These are phyloP conservation scores for Drosophila anomelani DNA, from an alignment of 2,888 invertebrate genomes.

Conservation along the genomic window DNA sequence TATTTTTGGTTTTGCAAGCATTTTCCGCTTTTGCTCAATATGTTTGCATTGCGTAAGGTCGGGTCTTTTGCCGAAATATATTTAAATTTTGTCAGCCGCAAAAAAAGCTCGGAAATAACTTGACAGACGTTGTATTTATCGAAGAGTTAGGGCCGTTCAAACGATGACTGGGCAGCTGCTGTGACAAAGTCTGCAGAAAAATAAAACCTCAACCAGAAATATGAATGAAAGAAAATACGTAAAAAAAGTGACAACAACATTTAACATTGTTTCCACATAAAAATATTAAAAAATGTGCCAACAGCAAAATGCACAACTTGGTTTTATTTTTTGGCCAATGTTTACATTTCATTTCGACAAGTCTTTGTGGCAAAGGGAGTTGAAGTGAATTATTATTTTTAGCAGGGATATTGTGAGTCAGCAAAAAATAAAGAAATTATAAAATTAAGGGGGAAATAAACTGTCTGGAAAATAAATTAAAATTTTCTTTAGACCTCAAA, in stretches of 20 bases:
- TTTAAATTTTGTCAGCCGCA: slow-evolving; percentile 54
- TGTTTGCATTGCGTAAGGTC: slow-evolving; percentile 57
- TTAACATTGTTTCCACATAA: slow-evolving; percentile 15
- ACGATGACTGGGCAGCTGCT: slow-evolving; percentile 20
- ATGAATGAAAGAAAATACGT: slow-evolving; percentile 14
- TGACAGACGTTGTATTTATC: slow-evolving; percentile 34
- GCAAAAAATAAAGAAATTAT: not conserved
- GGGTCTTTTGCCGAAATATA: slow-evolving; percentile 38
- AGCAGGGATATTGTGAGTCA: not conserved
- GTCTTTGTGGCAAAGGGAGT: slow-evolving; percentile 8
- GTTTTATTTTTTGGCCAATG: slow-evolving; percentile 33
- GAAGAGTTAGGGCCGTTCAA: slow-evolving; percentile 27
- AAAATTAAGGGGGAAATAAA: not conserved
- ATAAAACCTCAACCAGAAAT: slow-evolving; percentile 18
- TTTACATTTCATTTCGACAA: slow-evolving; percentile 28
- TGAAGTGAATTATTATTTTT: slow-evolving; percentile 7
- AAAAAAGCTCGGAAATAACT: slow-evolving; percentile 52
- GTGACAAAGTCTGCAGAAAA: slow-evolving; percentile 27
- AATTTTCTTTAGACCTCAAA: not conserved
- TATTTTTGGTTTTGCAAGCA: slow-evolving; percentile 30
- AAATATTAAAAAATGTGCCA: slow-evolving; percentile 39
- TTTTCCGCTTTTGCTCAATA: slow-evolving; percentile 35
- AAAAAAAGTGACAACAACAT: slow-evolving; percentile 4
- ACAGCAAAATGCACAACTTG: slow-evolving; percentile 39
- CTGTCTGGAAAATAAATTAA: not conserved